phyloP scores from a whole-genome alignment of 2,888 invertebrate species.

The Mylabris sibirica region DNA sequence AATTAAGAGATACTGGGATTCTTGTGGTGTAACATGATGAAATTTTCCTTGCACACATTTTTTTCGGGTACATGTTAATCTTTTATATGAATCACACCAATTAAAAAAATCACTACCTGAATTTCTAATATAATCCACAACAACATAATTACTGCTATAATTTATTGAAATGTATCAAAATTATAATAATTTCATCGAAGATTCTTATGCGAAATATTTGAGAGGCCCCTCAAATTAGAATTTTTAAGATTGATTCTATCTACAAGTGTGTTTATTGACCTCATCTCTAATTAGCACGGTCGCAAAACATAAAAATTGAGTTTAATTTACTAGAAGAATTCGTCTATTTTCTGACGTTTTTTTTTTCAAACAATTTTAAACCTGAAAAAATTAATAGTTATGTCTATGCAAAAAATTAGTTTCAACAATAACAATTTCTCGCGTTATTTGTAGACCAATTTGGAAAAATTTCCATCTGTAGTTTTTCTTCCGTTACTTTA shows the following conservation, averaged over 20 bases:
- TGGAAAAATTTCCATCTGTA: no score
- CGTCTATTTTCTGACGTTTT: no score
- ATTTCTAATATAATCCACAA: not conserved
- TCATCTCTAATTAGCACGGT: not conserved
- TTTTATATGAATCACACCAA: constrained; percentile 18
- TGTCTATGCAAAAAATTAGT: no score
- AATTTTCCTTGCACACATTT: constrained; percentile 1
- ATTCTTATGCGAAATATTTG: not conserved
- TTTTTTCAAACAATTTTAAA: no score
- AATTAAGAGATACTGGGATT: constrained; percentile 13
- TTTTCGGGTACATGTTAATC: not conserved
- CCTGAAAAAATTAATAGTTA: no score
- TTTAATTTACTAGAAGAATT: not conserved
- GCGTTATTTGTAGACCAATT: no score
- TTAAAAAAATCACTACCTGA: not conserved
- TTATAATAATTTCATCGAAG: not conserved
- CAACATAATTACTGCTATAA: not conserved
- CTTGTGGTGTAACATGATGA: constrained; percentile 18
- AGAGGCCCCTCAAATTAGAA: not conserved
- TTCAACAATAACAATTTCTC: no score
- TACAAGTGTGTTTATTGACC: not conserved
- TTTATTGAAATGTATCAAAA: not conserved
- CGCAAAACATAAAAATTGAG: not conserved
- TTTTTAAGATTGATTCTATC: not conserved
- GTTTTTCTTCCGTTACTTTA: no score